Conservation (phyloP, 2,888 invertebrate species). For the Agapostemon virescens region DNA sequence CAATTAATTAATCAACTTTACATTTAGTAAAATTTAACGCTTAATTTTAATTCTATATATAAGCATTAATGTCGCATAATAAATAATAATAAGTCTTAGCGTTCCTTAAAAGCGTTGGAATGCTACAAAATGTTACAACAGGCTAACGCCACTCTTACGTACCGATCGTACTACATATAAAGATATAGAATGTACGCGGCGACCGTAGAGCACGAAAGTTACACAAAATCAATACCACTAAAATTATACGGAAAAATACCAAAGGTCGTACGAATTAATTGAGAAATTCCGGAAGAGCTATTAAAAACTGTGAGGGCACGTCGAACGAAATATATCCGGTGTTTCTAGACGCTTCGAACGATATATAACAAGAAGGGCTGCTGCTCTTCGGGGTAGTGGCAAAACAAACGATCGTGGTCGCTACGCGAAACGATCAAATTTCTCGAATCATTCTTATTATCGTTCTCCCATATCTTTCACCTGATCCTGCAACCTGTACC, state of each 20-base stretch:
- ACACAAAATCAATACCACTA: conserved; percentile 47
- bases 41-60: neutral
- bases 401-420: neutral
- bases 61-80: neutral
- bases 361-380: conserved; percentile 8
- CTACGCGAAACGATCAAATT: conserved; percentile 22
- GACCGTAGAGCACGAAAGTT: conserved; percentile 32
- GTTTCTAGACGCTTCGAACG: conserved; percentile 29
- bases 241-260: conserved; percentile 15
- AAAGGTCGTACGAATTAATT: conserved; percentile 14
- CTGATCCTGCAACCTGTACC: neutral
- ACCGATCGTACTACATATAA: conserved; percentile 6
- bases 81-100: neutral
- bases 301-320: neutral
- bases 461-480: neutral
- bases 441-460: too few relatives aligned
- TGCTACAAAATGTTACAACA: conserved; percentile 4
- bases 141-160: neutral
- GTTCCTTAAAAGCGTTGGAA: neutral
- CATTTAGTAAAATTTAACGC: neutral
- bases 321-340: neutral
- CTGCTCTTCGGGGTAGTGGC: neutral
- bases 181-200: conserved; percentile 1
- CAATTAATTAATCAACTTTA: neutral
- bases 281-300: neutral